These are phyloP conservation scores for Macrobrachium rosenbergii DNA, from an alignment of 1,140 invertebrate species.

Conservation along the genomic window DNA sequence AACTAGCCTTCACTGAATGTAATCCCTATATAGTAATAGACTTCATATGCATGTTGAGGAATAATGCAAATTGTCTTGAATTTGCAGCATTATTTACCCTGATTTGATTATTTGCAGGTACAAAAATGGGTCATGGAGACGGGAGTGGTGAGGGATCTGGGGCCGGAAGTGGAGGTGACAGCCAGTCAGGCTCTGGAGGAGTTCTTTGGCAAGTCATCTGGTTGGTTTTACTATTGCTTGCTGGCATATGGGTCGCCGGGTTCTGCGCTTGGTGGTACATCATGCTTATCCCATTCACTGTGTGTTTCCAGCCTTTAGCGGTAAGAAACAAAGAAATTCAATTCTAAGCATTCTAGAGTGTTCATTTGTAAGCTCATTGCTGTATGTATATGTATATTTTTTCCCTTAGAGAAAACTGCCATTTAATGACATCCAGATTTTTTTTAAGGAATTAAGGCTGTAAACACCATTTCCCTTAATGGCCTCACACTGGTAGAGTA, in stretches of 20 bases:
- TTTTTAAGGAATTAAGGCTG: too few relatives aligned
- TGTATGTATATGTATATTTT: too few relatives aligned
- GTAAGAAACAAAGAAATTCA: slow-evolving; percentile 22
- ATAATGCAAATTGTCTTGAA: too few relatives aligned
- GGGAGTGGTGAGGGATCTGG: slow-evolving; percentile 30
- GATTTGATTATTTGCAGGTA: not conserved
- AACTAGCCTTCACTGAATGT: too few relatives aligned
- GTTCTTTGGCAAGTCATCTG: slow-evolving; percentile 61
- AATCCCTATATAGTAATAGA: too few relatives aligned
- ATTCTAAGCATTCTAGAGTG: not conserved
- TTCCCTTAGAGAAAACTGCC: too few relatives aligned
- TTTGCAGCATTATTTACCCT: not conserved
- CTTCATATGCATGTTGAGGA: too few relatives aligned
- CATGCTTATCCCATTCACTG: slow-evolving; percentile 62
- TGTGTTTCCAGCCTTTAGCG: slow-evolving; percentile 56
- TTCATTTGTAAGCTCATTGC: not conserved
- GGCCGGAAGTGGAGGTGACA: slow-evolving; percentile 3
- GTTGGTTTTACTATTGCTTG: slow-evolving; percentile 59
- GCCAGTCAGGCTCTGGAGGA: slow-evolving; percentile 46
- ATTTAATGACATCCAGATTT: too few relatives aligned
- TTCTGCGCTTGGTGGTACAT: slow-evolving; percentile 65
- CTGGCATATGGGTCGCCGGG: slow-evolving; percentile 57
- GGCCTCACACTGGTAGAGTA: too few relatives aligned
- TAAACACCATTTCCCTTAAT: too few relatives aligned
- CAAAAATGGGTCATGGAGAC: slow-evolving; percentile 35